Base-by-base conservation (phyloP, 2,113 vertebrate species). In the Uropsilus gracilis region DNA sequence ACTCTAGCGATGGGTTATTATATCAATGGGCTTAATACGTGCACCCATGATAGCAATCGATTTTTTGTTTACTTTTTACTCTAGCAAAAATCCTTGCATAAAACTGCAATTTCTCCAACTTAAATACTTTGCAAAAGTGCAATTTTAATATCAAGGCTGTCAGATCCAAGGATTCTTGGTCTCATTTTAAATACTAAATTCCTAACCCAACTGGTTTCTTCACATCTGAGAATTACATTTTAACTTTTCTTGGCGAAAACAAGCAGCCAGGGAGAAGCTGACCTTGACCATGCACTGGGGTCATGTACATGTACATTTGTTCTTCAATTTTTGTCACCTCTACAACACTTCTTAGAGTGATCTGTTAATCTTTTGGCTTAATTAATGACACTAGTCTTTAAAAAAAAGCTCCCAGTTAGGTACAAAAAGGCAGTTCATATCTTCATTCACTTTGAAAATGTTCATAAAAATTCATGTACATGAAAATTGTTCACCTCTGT, bases 101-200 rank as follows among this genome's bases (percentile, higher is more conserved):
- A 26, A 88, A 46, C 4, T 85, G 1, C 63, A 78, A 90, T 90
- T 94, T 94, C 26, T 80, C 34, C 10, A 71, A 48, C 13, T 63
- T 66, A 86, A 75, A 88, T 72, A 7, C 80, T 92, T 84, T 78
- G 34, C 37, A 87, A 86, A 77, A 91, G 11, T 64, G 8, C 18
- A 93, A 76, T 87, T 84, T 68, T 75, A 92, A 53, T 32, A 76
- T 57, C 39, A 77, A 89, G 77, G 5, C 9, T 96, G 39, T 89
- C 30, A 81, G 89, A 50, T 66, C 32, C 16, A 93, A 26, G 14
- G 16, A 88, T 66, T 32, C 32, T 57, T 84, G 11, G 63, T 5
- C 34, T 77, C 44, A 95, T 12, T 39, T 8, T 82, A 73, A 77
- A 3, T 13, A 55, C 30, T 46, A 69, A 63, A 17, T 73, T 16